Percentiles rank a stretch among this genome's conserved stretches.
Conservation (phyloP, 1,140 invertebrate genomes). For the Dendroctonus valens region DNA sequence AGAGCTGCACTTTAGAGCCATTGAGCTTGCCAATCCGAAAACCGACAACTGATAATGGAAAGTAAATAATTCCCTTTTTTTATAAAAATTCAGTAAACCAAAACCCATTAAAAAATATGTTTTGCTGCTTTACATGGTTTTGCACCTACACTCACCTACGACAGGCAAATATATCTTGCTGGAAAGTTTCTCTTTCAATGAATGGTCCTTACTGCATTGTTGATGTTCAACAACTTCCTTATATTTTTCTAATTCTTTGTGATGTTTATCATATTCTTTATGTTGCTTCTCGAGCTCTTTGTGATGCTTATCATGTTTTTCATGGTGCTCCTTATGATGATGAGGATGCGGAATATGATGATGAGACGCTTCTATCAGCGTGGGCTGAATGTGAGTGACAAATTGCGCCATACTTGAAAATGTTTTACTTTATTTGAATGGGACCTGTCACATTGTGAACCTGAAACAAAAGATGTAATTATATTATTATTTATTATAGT, state of each 20-base stretch:
- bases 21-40: no score
- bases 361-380: slow-evolving; percentile 56
- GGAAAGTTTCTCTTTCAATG: no score
- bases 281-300: slow-evolving; percentile 34
- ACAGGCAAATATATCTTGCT: no score
- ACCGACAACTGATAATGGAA: no score
- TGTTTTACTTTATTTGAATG: not conserved
- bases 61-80: no score
- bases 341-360: slow-evolving; percentile 54
- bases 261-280: slow-evolving; percentile 24
- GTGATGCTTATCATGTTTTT: slow-evolving; percentile 36
- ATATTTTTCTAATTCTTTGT: slow-evolving; percentile 25
- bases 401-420: slow-evolving; percentile 54
- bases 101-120: no score
- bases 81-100: no score
- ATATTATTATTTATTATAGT: not conserved
- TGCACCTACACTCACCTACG: no score
- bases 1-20: no score
- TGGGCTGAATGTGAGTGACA: slow-evolving; percentile 59
- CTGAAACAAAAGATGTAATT: not conserved
- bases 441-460: not conserved
- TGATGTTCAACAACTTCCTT: slow-evolving; percentile 9
- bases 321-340: slow-evolving; percentile 34
- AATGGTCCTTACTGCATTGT: not conserved
- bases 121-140: no score